phyloP scores from a whole-genome alignment of 2,888 invertebrate species.

The Cataglyphis cursor region DNA sequence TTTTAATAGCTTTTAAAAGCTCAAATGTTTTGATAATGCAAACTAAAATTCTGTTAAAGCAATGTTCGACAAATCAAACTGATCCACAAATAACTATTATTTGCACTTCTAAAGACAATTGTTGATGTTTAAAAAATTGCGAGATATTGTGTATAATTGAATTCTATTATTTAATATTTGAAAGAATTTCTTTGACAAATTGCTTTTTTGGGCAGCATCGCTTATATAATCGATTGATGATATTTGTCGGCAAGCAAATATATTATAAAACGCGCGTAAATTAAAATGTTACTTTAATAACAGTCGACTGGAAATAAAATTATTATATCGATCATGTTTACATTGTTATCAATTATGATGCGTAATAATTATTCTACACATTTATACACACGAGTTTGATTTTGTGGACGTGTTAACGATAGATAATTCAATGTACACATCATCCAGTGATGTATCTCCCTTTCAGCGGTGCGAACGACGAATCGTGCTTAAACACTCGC shows the following conservation, averaged over 20 bases:
- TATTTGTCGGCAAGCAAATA: not conserved
- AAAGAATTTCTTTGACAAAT: not conserved
- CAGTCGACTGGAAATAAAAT: not conserved
- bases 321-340: conserved; percentile 5
- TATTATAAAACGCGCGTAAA: not conserved
- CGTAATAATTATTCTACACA: not conserved
- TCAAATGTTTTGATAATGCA: not conserved
- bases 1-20: not conserved
- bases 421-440: conserved; percentile 15
- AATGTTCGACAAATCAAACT: not conserved
- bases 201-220: no score
- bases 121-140: not conserved
- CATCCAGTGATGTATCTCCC: not conserved
- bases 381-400: not conserved
- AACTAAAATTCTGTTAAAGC: conserved; percentile 5
- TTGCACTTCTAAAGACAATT: not conserved
- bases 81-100: not conserved
- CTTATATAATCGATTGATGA: not conserved
- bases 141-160: not conserved
- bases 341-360: not conserved
- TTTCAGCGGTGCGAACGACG: conserved; percentile 31
- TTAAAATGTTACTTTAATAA: not conserved
- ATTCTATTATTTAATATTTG: not conserved
- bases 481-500: conserved; percentile 66
- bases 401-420: conserved; percentile 14